A percentile compares a stretch with the other conserved stretches of the same genome.
Evolutionary conservation across 2,888 invertebrate species (phyloP).

Genomic region (Sarcophaga subvicina): DNA sequence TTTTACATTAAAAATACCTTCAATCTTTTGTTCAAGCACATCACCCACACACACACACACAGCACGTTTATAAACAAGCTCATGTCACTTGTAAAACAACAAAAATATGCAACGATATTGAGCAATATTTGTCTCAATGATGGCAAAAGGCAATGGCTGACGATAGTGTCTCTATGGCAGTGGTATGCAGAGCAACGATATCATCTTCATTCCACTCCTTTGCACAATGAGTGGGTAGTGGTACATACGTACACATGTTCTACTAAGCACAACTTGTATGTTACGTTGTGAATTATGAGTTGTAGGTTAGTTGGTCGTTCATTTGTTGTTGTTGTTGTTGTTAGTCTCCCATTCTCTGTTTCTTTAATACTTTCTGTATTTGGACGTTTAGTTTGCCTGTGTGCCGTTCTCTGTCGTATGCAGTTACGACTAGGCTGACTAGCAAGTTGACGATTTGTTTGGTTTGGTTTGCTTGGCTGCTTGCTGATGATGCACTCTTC

Average conservation of each 20-base stretch:
- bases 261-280: conserved; percentile 11
- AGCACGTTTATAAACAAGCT: background rate
- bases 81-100: conserved; percentile 2
- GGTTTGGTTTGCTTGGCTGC: conserved; percentile 19
- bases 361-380: background rate
- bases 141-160: too few relatives aligned
- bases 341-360: background rate
- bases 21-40: background rate
- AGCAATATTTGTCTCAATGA: too few relatives aligned
- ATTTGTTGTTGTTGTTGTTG: background rate
- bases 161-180: background rate
- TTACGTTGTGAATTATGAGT: conserved; percentile 53
- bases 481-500: background rate
- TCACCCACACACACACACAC: background rate
- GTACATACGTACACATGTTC: conserved; percentile 1
- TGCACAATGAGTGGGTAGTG: background rate
- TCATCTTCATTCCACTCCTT: background rate
- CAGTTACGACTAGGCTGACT: background rate
- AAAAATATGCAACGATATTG: background rate
- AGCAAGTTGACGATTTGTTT: background rate
- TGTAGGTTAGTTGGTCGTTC: conserved; percentile 46
- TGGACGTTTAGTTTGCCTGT: background rate
- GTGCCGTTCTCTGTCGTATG: background rate
- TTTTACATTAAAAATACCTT: conserved; percentile 46
- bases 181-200: conserved; percentile 32